Evolutionary conservation across 1,140 invertebrate genomes (phyloP).

Genomic region (Asbolus verrucosus): DNA sequence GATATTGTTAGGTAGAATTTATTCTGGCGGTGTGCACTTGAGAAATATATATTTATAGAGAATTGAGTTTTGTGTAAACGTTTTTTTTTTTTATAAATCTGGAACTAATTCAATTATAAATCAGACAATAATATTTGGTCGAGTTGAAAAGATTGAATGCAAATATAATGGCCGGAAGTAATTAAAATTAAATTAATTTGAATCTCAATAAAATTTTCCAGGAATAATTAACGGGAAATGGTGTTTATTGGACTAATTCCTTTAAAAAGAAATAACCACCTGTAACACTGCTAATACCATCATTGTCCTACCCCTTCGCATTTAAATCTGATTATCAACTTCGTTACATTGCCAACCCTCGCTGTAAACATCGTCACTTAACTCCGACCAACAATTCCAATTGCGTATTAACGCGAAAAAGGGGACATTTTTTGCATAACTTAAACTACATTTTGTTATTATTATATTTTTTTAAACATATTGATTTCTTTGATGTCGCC

Average conservation of each 20-base stretch:
- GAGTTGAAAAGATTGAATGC: constrained; percentile 6
- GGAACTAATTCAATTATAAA: not conserved
- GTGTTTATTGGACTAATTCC: constrained; percentile 42
- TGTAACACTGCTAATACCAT: constrained; percentile 41
- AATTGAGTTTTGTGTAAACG: constrained; percentile 14
- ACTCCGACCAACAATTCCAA: constrained; percentile 24
- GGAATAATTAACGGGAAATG: constrained; percentile 38
- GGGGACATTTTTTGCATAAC: not conserved
- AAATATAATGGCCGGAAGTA: constrained; percentile 19
- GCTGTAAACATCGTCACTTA: constrained; percentile 45
- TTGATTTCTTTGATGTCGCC: not conserved
- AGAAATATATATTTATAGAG: not conserved
- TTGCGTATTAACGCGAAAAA: constrained; percentile 26
- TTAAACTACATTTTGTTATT: not conserved
- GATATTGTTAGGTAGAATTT: constrained; percentile 16
- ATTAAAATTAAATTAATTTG: constrained; percentile 38
- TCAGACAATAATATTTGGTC: not conserved
- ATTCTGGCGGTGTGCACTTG: constrained; percentile 8
- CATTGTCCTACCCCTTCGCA: constrained; percentile 47
- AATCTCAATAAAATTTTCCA: constrained; percentile 32
- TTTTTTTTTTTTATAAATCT: constrained; percentile 9
- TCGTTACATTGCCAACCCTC: constrained; percentile 46
- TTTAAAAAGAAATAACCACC: constrained; percentile 45
- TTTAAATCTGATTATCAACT: constrained; percentile 49
- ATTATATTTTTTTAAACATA: not conserved